Evolutionary conservation across 2,797 vertebrate species (phyloP).

Genomic region (Graptemys geographica): DNA sequence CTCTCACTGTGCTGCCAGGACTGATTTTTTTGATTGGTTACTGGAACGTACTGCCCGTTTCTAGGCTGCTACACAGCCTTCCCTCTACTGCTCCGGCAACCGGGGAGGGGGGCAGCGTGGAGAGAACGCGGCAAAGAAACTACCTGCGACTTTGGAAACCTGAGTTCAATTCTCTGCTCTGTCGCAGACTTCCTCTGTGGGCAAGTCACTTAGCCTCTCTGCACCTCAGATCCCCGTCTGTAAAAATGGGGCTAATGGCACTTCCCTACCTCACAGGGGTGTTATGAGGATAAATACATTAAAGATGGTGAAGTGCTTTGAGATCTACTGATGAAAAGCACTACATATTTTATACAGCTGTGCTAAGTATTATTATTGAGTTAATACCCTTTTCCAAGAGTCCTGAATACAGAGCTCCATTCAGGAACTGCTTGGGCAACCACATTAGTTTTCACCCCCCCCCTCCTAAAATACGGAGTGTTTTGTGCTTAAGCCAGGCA

Average conservation of each 20-base stretch:
- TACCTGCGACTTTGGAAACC: neutral
- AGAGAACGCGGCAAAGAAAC: neutral
- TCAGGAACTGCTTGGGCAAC: neutral
- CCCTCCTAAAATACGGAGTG: neutral
- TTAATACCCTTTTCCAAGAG: conserved; percentile 15
- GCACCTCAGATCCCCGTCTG: neutral
- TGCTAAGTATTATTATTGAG: neutral
- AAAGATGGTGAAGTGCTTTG: neutral
- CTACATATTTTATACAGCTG: neutral
- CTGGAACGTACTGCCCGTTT: neutral
- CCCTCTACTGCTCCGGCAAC: neutral
- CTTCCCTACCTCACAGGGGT: neutral
- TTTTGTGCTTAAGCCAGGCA: conserved; percentile 12
- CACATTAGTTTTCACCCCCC: neutral
- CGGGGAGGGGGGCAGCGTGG: rapidly evolving
- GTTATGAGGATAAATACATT: neutral
- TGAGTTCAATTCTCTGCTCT: neutral
- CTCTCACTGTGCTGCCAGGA: conserved; percentile 18
- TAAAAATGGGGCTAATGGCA: neutral
- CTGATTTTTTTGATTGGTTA: conserved; percentile 37
- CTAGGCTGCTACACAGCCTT: neutral
- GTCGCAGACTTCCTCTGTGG: neutral
- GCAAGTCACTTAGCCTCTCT: neutral
- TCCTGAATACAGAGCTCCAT: neutral
- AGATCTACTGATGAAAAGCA: neutral